A percentile compares a stretch with the other conserved stretches of the same genome.
phyloP scores from a whole-genome alignment of 1,140 invertebrate genomes.

The Drosophila nasuta region DNA sequence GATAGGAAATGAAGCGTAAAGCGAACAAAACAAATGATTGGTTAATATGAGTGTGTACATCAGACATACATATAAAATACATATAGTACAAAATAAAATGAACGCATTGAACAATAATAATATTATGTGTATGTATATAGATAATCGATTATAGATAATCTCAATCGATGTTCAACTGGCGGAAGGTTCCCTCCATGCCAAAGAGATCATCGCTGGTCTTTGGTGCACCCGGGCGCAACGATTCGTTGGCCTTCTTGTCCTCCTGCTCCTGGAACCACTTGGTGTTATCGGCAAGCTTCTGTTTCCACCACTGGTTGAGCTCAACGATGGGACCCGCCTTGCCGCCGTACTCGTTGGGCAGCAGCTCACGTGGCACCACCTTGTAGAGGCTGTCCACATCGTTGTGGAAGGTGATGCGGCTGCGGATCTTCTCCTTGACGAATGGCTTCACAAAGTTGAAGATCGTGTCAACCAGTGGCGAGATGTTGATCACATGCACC shows the following conservation, averaged over 20 bases:
- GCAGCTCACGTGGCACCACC: slow-evolving; percentile 90
- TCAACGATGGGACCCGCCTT: slow-evolving; percentile 89
- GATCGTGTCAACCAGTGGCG: slow-evolving; percentile 92
- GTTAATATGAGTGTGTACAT: slow-evolving; percentile 44
- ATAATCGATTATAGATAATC: slow-evolving; percentile 29
- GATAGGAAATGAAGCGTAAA: slow-evolving; percentile 70
- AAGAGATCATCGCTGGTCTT: slow-evolving; percentile 93
- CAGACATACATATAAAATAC: slow-evolving; percentile 37
- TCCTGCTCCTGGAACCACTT: slow-evolving; percentile 92
- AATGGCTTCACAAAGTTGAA: slow-evolving; percentile 93
- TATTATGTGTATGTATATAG: background rate
- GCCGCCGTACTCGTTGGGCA: slow-evolving; percentile 93
- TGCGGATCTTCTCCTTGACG: slow-evolving; percentile 93
- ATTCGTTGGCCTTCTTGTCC: slow-evolving; percentile 89
- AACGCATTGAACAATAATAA: slow-evolving; percentile 13
- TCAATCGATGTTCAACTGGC: slow-evolving; percentile 91
- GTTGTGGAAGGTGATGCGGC: slow-evolving; percentile 92
- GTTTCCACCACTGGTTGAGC: slow-evolving; percentile 90
- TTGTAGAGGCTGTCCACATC: slow-evolving; percentile 91
- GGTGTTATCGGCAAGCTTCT: slow-evolving; percentile 90
- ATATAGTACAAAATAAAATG: slow-evolving; percentile 14
- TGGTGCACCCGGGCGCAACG: slow-evolving; percentile 90
- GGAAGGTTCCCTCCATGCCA: slow-evolving; percentile 92
- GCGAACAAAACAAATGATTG: slow-evolving; percentile 67
- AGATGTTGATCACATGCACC: slow-evolving; percentile 93